phyloP scores from a whole-genome alignment of 2,888 invertebrate genomes.

The Neelides folsomi region DNA sequence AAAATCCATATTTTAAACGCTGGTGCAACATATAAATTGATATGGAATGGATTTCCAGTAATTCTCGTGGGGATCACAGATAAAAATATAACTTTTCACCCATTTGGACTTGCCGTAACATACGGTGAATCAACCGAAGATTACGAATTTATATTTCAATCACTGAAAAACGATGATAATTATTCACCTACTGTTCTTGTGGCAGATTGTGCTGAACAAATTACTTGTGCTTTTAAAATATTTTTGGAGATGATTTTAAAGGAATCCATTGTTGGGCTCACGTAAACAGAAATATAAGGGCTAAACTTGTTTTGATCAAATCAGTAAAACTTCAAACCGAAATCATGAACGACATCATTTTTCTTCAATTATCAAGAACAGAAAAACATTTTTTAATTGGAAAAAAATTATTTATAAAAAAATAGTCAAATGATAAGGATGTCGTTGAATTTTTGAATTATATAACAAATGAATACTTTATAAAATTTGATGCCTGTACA shows the following conservation, averaged over 20 bases:
- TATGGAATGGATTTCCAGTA: constrained; percentile 10
- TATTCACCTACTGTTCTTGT: constrained; percentile 4
- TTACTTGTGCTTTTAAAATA: constrained; percentile 5
- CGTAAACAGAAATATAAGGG: constrained; percentile 4
- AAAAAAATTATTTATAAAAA: no score
- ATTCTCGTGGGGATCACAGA: constrained; percentile 8
- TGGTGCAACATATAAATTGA: constrained; percentile 11
- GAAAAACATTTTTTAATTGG: no score
- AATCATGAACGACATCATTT: no score
- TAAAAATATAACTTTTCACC: constrained; percentile 9
- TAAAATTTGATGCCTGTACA: no score
- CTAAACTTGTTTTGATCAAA: background rate
- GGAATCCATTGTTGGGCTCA: constrained; percentile 10
- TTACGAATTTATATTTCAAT: constrained; percentile 2
- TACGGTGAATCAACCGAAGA: constrained; percentile 4
- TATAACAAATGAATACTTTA: no score
- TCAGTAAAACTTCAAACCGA: no score
- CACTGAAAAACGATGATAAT: background rate
- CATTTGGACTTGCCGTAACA: constrained; percentile 2
- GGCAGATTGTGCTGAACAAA: constrained; percentile 12
- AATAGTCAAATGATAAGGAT: no score
- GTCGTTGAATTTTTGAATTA: no score
- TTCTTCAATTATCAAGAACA: no score
- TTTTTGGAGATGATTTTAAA: constrained; percentile 1
- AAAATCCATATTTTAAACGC: no score